Percentiles rank a stretch among this genome's conserved stretches.
Conservation (phyloP, 2,888 invertebrate genomes). For the Heliconius erato region DNA sequence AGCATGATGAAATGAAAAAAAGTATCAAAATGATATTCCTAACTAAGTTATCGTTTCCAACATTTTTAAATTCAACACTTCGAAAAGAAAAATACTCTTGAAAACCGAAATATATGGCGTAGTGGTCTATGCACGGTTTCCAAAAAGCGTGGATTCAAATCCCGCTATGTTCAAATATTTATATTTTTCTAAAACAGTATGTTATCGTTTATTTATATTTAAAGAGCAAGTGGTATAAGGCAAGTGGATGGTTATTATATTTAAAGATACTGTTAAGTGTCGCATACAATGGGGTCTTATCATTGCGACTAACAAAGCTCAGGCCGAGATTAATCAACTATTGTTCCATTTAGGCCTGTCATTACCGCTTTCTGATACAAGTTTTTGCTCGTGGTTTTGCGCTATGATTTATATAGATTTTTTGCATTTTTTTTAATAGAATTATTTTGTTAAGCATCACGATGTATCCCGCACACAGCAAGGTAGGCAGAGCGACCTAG, state of each 20-base stretch:
- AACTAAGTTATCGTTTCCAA: too few relatives aligned
- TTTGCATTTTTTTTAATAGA: neutral
- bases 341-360: constrained; percentile 36
- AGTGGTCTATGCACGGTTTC: too few relatives aligned
- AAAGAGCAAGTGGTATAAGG: neutral
- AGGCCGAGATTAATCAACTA: constrained; percentile 36
- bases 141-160: too few relatives aligned
- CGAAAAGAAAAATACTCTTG: too few relatives aligned
- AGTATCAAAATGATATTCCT: too few relatives aligned
- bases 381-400: constrained; percentile 6
- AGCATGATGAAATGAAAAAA: too few relatives aligned
- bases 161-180: too few relatives aligned
- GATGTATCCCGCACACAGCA: too few relatives aligned
- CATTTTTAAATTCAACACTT: too few relatives aligned
- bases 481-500: too few relatives aligned
- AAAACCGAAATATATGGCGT: too few relatives aligned
- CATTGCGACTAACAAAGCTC: constrained; percentile 30
- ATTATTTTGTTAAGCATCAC: neutral
- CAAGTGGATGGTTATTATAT: constrained; percentile 20
- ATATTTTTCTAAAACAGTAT: neutral
- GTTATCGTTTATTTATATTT: neutral
- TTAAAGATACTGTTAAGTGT: constrained; percentile 30
- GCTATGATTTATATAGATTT: neutral
- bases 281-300: constrained; percentile 20
- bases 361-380: constrained; percentile 25